Percentiles rank a stretch among this genome's conserved stretches.
These are phyloP conservation scores for Zoanthus gigantus DNA, from an alignment of 92 coral and sea anemone species.

Conservation along the genomic window DNA sequence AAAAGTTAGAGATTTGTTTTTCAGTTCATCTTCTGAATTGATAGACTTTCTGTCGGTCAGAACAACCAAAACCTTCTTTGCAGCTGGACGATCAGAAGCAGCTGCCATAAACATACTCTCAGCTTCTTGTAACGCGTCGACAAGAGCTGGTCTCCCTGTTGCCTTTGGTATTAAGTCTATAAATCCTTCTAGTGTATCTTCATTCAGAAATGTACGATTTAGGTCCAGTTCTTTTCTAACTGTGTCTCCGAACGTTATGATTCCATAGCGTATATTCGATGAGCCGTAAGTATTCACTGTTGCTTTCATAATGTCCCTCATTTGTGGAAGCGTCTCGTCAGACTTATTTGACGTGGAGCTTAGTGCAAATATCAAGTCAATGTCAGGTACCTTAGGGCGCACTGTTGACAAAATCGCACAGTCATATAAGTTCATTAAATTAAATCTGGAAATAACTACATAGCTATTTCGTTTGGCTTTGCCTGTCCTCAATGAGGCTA, in stretches of 20 bases:
- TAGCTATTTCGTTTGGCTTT: too few relatives aligned
- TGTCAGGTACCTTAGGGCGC: conserved; percentile 68
- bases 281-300: conserved; percentile 74
- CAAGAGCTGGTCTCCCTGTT: conserved; percentile 71
- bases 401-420: conserved; percentile 52
- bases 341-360: conserved; percentile 77
- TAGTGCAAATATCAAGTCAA: conserved; percentile 84
- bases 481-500: too few relatives aligned
- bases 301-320: conserved; percentile 70
- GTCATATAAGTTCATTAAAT: neutral
- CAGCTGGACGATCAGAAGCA: conserved; percentile 78
- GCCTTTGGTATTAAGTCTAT: conserved; percentile 67
- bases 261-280: conserved; percentile 74
- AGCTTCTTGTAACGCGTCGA: conserved; percentile 67
- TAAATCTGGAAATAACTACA: neutral
- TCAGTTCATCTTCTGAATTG: conserved; percentile 64
- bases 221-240: conserved; percentile 70
- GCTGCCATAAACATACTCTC: conserved; percentile 64
- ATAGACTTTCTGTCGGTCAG: conserved; percentile 78
- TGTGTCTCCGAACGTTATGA: conserved; percentile 75
- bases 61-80: conserved; percentile 87
- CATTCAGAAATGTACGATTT: conserved; percentile 64
- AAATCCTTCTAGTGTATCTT: conserved; percentile 55
- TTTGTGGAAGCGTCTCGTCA: conserved; percentile 65
- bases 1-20: conserved; percentile 68